phyloP scores from a whole-genome alignment of 2,888 invertebrate genomes.

The Drosophila seclusa region DNA sequence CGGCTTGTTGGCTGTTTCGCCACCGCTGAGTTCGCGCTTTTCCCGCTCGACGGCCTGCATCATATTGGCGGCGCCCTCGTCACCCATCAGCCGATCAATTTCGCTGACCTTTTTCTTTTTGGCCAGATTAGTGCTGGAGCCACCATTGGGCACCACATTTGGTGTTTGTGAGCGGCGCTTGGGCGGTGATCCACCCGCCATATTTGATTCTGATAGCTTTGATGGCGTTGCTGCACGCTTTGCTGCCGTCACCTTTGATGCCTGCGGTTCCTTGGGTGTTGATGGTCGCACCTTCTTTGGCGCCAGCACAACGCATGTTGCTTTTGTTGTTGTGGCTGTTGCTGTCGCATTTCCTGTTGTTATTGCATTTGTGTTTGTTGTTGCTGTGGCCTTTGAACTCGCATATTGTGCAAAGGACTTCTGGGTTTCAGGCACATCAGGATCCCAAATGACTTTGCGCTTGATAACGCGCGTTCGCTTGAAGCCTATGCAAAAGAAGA shows the following conservation, averaged over 20 bases:
- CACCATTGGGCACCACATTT: conserved; percentile 62
- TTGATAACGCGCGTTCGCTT: conserved; percentile 87
- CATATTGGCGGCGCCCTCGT: conserved; percentile 95
- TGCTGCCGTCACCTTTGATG: conserved; percentile 23
- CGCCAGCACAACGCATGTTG: conserved; percentile 33
- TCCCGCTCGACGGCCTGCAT: conserved; percentile 90
- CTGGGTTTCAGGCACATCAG: conserved; percentile 85
- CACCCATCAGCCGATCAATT: conserved; percentile 91
- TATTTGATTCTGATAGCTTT: conserved; percentile 21
- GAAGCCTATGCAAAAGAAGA: conserved; percentile 59
- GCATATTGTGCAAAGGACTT: conserved; percentile 82
- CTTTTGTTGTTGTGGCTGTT: conserved; percentile 7
- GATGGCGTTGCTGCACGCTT: conserved; percentile 53
- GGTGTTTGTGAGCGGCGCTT: conserved; percentile 81
- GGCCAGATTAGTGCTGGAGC: conserved; percentile 13
- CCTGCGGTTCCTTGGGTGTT: conserved; percentile 60
- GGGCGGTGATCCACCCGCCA: conserved; percentile 23
- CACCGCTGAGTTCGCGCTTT: conserved; percentile 70
- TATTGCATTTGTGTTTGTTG: background rate
- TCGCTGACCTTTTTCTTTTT: conserved; percentile 88
- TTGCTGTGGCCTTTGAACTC: conserved; percentile 35
- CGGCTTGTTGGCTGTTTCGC: conserved; percentile 68
- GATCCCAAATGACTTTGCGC: conserved; percentile 91
- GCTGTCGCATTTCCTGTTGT: conserved; percentile 6
- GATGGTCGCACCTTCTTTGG: conserved; percentile 64